Base-by-base conservation (phyloP, 2,113 vertebrate species). In the Trichomycterus rosablanca region DNA sequence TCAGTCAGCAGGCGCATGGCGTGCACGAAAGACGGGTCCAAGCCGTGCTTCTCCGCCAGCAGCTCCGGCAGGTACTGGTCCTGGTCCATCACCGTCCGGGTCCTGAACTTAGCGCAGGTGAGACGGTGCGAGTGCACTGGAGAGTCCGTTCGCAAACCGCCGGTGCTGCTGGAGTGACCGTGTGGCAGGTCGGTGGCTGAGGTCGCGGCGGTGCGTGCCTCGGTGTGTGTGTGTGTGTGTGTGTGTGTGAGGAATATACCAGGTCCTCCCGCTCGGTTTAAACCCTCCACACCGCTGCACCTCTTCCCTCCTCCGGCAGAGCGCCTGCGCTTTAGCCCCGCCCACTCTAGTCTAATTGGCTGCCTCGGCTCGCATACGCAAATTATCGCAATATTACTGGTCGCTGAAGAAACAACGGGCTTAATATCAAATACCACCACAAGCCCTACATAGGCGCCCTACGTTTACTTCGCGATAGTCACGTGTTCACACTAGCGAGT, bases 61-160 rank as follows among this genome's bases (percentile, higher is more conserved):
- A 97, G 88, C 81, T 94, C 92, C 75, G 93, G 91, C 84, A 94
- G 78, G 78, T 90, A 89, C 86, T 93, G 91, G 71, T 95, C 91
- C 79, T 92, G 88, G 84, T 93, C 90, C 94, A 97, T 97, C 61
- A 60, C 68, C 44, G 64, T 72, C 57, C 66, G 74, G 58, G 76
- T 81, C 77, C 76, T 46, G 52, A 70, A 63, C 77, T 65, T 77
- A 62, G 63, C 68, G 58, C 44, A 51, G 64, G 66, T 80, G 80
- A 84, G 78, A 81, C 84, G 79, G 83, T 72, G 70, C 73, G 30
- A 62, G 72, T 68, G 35, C 12, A 12, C 6, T 60, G 73, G 66
- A 60, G 68, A 76, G 71, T 72, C 70, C 68, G 73, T 72, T 74
- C 72, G 71, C 7, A 30, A 30, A 30, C 26, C 7, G 3, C 7